Percentiles rank a stretch among this genome's conserved stretches.
phyloP scores from a whole-genome alignment of 2,113 vertebrate species.

The Calonectris borealis region DNA sequence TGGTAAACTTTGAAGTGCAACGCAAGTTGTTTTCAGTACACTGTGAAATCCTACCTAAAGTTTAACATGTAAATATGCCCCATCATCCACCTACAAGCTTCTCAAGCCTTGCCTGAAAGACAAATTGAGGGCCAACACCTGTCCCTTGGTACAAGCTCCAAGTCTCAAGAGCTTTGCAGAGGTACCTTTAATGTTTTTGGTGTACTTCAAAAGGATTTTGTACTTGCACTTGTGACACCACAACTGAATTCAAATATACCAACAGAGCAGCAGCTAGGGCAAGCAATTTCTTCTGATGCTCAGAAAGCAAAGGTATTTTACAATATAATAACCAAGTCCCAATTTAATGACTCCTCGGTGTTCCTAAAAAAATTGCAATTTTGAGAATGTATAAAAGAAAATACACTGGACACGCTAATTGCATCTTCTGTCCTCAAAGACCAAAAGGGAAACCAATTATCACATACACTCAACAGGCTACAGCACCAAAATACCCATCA shows the following conservation, averaged over 20 bases:
- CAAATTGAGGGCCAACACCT: background rate
- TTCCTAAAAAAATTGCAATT: conserved; percentile 58
- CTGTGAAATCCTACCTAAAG: background rate
- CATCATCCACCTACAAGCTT: background rate
- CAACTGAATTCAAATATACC: conserved; percentile 12
- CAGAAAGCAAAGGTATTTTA: conserved; percentile 27
- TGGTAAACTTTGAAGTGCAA: conserved; percentile 25
- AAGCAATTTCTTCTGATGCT: conserved; percentile 32
- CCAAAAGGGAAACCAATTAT: conserved; percentile 73
- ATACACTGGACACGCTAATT: conserved; percentile 71
- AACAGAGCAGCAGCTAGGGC: background rate
- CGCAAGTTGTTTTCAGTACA: background rate
- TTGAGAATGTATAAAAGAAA: conserved; percentile 58
- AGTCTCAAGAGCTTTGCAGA: background rate
- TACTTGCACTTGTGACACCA: conserved; percentile 1
- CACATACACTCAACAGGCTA: conserved; percentile 66
- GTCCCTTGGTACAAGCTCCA: background rate
- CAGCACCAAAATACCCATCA: conserved; percentile 57
- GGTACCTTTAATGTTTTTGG: background rate
- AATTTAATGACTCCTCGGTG: background rate
- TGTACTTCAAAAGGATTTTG: conserved; percentile 21
- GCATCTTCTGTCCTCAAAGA: conserved; percentile 74
- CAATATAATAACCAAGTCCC: conserved; percentile 18
- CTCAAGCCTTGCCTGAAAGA: background rate
- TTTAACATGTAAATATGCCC: conserved; percentile 19